phyloP scores from a whole-genome alignment of 2,113 vertebrate species.

The Myxocyprinus asiaticus region DNA sequence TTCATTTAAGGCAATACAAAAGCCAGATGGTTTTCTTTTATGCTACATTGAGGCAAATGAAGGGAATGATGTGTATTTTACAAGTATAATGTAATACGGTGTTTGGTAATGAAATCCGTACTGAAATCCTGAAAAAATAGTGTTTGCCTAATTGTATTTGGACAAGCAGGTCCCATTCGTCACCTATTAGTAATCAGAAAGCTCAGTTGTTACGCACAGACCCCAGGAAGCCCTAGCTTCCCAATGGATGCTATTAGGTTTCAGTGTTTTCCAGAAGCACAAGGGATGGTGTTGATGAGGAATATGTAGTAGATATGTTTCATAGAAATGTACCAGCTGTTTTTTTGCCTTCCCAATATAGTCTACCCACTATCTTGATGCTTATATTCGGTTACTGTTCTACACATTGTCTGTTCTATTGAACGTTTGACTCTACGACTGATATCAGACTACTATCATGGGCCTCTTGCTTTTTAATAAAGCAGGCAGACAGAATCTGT shows the following conservation, averaged over 20 bases:
- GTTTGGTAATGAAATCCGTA: background rate
- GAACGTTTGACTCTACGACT: too few species aligned
- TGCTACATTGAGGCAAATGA: too few species aligned
- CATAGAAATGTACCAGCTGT: background rate
- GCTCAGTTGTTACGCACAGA: background rate
- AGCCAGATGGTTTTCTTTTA: too few species aligned
- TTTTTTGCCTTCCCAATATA: background rate
- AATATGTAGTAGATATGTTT: constrained; percentile 7
- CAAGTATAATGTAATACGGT: too few species aligned
- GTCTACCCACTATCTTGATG: background rate
- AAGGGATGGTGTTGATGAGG: background rate
- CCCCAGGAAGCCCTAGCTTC: background rate
- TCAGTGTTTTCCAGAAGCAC: constrained; percentile 3
- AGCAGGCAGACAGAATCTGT: background rate
- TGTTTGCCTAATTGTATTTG: background rate
- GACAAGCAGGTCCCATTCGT: background rate
- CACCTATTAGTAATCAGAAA: constrained; percentile 3
- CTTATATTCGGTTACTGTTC: background rate
- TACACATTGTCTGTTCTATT: background rate
- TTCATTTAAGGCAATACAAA: too few species aligned
- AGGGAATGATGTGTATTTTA: too few species aligned
- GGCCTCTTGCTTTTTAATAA: constrained; percentile 2
- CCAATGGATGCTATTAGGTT: background rate
- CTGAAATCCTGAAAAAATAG: background rate
- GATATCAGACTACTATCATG: background rate